Conservation (phyloP, 2,888 invertebrate species). For the Diadegma fenestrale region DNA sequence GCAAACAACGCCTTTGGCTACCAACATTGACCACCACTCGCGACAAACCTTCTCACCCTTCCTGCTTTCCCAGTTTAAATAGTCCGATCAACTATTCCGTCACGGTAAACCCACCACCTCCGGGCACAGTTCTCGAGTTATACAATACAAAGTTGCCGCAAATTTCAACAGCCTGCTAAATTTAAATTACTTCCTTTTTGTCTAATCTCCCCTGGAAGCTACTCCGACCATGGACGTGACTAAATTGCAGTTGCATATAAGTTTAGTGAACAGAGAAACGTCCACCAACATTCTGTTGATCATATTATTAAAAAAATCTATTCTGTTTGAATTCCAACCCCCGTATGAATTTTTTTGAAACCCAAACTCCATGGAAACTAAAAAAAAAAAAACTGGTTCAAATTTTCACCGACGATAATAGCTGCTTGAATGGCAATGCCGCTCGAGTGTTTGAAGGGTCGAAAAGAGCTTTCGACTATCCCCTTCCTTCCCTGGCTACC, state of each 20-base stretch:
- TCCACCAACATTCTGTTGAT: background rate
- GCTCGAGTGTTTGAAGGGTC: conserved; percentile 5
- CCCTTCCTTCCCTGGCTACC: background rate
- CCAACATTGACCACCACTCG: conserved; percentile 1
- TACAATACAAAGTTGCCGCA: conserved; percentile 5
- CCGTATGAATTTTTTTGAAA: background rate
- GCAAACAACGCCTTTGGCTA: conserved; percentile 15
- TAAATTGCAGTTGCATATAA: background rate
- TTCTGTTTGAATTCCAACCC: background rate
- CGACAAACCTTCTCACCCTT: conserved; percentile 26
- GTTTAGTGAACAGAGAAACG: background rate
- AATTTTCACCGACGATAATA: background rate
- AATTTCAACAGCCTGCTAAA: conserved; percentile 20
- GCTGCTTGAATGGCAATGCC: background rate
- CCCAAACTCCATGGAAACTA: background rate
- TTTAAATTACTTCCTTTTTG: conserved; percentile 21
- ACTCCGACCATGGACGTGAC: conserved; percentile 8
- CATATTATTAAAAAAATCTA: background rate
- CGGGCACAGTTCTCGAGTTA: conserved; percentile 14
- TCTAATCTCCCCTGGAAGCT: background rate
- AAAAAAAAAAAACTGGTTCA: background rate
- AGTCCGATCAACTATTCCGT: conserved; percentile 75
- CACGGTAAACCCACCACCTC: conserved; percentile 54
- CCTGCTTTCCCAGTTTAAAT: conserved; percentile 70
- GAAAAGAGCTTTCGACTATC: conserved; percentile 15